These are phyloP conservation scores for Helleia helle DNA, from an alignment of 2,888 invertebrate genomes.

Conservation along the genomic window DNA sequence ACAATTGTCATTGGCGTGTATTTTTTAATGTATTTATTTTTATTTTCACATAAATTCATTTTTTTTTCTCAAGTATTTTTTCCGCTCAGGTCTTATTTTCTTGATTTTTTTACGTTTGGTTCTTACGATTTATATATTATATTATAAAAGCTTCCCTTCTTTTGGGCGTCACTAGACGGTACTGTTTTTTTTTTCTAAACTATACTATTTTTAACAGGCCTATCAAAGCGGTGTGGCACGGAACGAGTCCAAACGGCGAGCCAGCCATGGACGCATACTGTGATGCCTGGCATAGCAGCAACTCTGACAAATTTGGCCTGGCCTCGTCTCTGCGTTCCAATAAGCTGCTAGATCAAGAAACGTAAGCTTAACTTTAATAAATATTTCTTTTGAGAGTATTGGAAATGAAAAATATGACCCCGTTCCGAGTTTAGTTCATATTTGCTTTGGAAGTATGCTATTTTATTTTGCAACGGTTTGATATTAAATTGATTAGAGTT, in stretches of 20 bases:
- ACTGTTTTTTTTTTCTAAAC: too few species aligned
- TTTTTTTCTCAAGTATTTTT: too few species aligned
- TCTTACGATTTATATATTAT: too few species aligned
- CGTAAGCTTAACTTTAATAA: constrained; percentile 37
- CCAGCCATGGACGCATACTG: constrained; percentile 92
- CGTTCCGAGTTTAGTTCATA: constrained; percentile 1
- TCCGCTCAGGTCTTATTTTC: too few species aligned
- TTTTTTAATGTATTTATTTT: too few species aligned
- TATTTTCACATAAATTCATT: too few species aligned
- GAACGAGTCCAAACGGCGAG: constrained; percentile 88
- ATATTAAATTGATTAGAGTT: constrained; percentile 7
- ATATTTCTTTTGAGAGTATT: constrained; percentile 2
- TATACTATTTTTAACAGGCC: constrained; percentile 86
- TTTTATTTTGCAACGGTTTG: background rate
- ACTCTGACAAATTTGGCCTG: constrained; percentile 84
- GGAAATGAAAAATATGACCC: background rate
- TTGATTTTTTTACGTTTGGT: too few species aligned
- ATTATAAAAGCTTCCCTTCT: too few species aligned
- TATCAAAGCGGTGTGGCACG: constrained; percentile 96
- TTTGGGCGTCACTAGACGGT: too few species aligned
- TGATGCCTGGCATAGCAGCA: constrained; percentile 92
- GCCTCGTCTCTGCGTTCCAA: constrained; percentile 87
- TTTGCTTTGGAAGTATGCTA: background rate
- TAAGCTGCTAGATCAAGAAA: constrained; percentile 85
- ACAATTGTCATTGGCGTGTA: too few species aligned